Conservation (phyloP, 1,140 invertebrate species). For the Bombus breviceps region DNA sequence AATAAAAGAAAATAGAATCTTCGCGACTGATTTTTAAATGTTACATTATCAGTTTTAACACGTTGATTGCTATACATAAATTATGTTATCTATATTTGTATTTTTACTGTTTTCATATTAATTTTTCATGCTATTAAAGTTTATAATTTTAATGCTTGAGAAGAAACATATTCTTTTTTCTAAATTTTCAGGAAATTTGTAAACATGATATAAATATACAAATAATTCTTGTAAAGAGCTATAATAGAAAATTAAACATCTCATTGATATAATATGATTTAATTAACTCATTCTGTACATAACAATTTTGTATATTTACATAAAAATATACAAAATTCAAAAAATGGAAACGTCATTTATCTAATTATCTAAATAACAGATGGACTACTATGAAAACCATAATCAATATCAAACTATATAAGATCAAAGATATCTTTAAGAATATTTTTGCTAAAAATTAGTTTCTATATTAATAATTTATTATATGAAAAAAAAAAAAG, state of each 20-base stretch:
- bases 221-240: background rate
- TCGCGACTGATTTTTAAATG: background rate
- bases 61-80: slow-evolving; percentile 25
- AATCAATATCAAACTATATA: background rate
- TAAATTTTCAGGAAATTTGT: background rate
- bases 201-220: background rate
- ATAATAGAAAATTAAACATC: background rate
- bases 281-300: background rate
- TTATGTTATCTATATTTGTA: background rate
- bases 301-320: background rate
- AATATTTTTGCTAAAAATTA: slow-evolving; percentile 5
- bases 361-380: background rate
- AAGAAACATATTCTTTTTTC: slow-evolving; percentile 4
- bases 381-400: background rate
- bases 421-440: slow-evolving; percentile 7
- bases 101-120: background rate
- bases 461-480: background rate
- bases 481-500: background rate
- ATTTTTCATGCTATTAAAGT: background rate
- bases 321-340: slow-evolving; percentile 14
- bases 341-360: background rate
- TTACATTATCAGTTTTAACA: slow-evolving; percentile 42
- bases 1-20: slow-evolving; percentile 33
- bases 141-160: background rate
- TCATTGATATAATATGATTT: background rate